Conservation (phyloP, 1,140 invertebrate genomes). For the Planococcus citri region DNA sequence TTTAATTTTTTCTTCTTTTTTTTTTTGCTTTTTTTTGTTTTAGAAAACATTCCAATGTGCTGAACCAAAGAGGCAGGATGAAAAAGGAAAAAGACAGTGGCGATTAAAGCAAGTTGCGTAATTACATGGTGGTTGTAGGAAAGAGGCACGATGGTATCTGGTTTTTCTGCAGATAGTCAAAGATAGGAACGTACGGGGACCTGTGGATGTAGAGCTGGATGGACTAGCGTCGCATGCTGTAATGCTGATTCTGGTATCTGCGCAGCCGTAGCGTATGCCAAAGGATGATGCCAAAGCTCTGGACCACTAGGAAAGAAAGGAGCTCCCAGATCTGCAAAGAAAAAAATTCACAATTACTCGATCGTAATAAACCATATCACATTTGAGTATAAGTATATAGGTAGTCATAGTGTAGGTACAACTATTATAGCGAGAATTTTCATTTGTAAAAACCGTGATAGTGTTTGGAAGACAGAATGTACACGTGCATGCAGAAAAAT, state of each 20-base stretch:
- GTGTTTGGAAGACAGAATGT: too few species aligned
- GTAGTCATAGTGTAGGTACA: too few species aligned
- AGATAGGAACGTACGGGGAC: constrained; percentile 90
- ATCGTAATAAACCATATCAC: too few species aligned
- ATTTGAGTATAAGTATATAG: too few species aligned
- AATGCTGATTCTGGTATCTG: constrained; percentile 67
- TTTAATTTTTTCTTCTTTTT: too few species aligned
- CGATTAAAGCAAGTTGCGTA: constrained; percentile 15
- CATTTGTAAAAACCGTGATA: too few species aligned
- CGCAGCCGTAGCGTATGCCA: constrained; percentile 69
- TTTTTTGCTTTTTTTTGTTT: too few species aligned
- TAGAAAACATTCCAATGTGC: background rate
- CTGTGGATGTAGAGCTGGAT: constrained; percentile 88
- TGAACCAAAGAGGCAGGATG: constrained; percentile 12
- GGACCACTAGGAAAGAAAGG: constrained; percentile 79
- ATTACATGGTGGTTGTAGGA: constrained; percentile 31
- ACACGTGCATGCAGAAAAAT: too few species aligned
- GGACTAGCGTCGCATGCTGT: constrained; percentile 78
- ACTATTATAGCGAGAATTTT: too few species aligned
- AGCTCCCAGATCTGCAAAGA: constrained; percentile 68
- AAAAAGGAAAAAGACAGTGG: constrained; percentile 12
- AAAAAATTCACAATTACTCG: too few species aligned
- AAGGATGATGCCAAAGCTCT: constrained; percentile 86
- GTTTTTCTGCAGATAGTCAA: constrained; percentile 80
- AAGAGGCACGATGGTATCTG: constrained; percentile 27